These are phyloP conservation scores for Pitangus sulphuratus DNA, from an alignment of 2,797 vertebrate species.

Conservation along the genomic window DNA sequence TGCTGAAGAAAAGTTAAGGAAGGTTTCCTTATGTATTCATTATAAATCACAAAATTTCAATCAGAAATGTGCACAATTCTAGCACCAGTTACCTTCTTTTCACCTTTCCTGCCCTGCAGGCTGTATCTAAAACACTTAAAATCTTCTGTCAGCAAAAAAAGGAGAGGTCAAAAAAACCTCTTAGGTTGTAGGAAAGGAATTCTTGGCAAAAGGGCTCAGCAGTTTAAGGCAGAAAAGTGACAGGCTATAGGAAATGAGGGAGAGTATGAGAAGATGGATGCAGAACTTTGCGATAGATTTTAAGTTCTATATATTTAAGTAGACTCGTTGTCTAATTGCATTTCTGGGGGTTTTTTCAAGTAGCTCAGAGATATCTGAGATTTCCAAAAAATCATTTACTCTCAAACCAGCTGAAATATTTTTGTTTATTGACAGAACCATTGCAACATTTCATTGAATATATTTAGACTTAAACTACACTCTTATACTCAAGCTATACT, in stretches of 20 bases:
- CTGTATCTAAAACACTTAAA: background rate
- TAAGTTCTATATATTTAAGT: background rate
- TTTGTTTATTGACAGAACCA: background rate
- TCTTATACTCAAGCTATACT: background rate
- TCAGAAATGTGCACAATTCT: background rate
- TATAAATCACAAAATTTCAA: background rate
- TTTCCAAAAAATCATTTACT: background rate
- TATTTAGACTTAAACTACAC: background rate
- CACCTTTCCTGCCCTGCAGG: background rate
- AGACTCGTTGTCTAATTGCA: background rate
- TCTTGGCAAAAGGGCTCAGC: background rate
- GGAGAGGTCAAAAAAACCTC: background rate
- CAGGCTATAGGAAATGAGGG: background rate
- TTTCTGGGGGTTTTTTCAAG: accelerated
- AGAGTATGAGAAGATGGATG: background rate
- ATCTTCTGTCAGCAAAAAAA: background rate
- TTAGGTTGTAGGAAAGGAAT: background rate
- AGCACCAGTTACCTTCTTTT: background rate
- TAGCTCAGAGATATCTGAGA: background rate
- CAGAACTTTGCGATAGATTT: background rate
- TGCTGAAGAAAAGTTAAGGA: background rate
- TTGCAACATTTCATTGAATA: background rate
- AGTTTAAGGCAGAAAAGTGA: background rate
- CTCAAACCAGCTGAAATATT: background rate
- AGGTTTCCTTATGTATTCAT: background rate